phyloP scores from a whole-genome alignment of 2,797 vertebrate genomes.

The Hippopotamyrus pictus region DNA sequence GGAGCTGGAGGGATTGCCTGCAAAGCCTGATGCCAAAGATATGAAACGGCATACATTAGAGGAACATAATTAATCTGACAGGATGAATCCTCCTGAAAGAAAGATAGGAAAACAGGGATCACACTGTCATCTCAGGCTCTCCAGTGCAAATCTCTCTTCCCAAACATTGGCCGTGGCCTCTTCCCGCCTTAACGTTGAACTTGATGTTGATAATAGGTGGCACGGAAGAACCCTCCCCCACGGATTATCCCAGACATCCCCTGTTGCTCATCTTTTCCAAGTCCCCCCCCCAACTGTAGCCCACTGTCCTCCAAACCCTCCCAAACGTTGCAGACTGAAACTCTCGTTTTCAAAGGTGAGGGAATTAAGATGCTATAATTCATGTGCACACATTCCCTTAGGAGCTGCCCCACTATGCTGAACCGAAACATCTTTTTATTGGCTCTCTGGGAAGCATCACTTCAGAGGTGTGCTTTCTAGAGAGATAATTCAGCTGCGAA shows the following conservation, averaged over 20 bases:
- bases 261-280: conserved; percentile 2
- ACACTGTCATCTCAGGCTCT: neutral
- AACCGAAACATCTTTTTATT: neutral
- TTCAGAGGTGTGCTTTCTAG: neutral
- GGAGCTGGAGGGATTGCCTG: neutral
- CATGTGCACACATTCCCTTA: neutral
- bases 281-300: neutral
- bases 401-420: neutral
- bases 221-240: neutral
- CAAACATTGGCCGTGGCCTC: neutral
- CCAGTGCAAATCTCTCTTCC: neutral
- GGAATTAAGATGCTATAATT: neutral
- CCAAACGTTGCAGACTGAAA: neutral
- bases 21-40: neutral
- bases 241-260: neutral
- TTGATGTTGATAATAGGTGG: neutral
- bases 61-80: conserved; percentile 12
- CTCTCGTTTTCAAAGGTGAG: neutral
- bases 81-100: neutral
- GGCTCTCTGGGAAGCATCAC: neutral
- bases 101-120: conserved; percentile 2
- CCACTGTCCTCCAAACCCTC: neutral
- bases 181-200: neutral
- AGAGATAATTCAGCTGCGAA: neutral
- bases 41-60: neutral